Percentiles rank a stretch among this genome's conserved stretches.
phyloP scores from a whole-genome alignment of 2,888 invertebrate genomes.

The Apodemia zela region DNA sequence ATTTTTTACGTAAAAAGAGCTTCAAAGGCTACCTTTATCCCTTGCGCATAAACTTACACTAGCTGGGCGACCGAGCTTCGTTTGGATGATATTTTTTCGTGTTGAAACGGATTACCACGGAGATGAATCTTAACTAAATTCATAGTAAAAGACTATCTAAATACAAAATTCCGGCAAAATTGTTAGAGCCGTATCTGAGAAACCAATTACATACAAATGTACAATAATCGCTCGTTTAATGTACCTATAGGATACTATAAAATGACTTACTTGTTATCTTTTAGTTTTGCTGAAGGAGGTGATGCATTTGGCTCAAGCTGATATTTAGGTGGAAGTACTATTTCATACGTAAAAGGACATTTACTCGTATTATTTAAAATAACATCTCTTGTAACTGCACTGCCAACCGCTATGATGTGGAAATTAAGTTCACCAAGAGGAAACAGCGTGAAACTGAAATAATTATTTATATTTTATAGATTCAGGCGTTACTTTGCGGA shows the following conservation, averaged over 20 bases:
- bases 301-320: slow-evolving; percentile 39
- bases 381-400: slow-evolving; percentile 72
- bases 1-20: too few relatives aligned
- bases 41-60: background rate
- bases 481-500: too few relatives aligned
- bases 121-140: too few relatives aligned
- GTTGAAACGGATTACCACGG: too few relatives aligned
- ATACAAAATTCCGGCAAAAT: too few relatives aligned
- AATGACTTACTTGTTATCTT: slow-evolving; percentile 53
- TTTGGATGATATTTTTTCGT: too few relatives aligned
- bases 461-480: too few relatives aligned
- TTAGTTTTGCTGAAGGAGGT: slow-evolving; percentile 37
- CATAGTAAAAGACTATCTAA: too few relatives aligned
- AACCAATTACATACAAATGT: too few relatives aligned
- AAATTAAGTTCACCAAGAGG: slow-evolving; percentile 81
- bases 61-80: too few relatives aligned
- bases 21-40: background rate
- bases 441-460: slow-evolving; percentile 77
- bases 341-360: slow-evolving; percentile 77
- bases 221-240: too few relatives aligned
- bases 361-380: slow-evolving; percentile 81
- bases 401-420: slow-evolving; percentile 77
- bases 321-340: slow-evolving; percentile 55
- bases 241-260: background rate
- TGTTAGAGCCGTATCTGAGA: too few relatives aligned